These are phyloP conservation scores for Cryptosula pallasiana DNA, from an alignment of 2,888 invertebrate species.

Conservation along the genomic window DNA sequence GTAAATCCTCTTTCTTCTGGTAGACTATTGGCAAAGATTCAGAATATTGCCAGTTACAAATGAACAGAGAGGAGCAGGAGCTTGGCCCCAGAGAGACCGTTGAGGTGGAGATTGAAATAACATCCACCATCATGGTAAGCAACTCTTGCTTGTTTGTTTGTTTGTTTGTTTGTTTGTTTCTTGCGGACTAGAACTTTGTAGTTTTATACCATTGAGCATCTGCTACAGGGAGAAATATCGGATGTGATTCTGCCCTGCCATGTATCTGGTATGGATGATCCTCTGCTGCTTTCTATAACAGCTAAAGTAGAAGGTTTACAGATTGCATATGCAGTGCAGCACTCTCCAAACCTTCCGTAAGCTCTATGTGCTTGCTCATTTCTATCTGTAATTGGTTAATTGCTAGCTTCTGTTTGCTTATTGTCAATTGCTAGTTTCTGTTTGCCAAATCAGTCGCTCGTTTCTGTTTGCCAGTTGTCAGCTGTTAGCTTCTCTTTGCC, in stretches of 20 bases:
- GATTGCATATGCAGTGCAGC: constrained; percentile 30
- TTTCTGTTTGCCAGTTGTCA: no score
- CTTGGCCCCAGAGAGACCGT: constrained; percentile 38
- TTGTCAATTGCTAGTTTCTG: no score
- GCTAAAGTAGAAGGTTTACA: constrained; percentile 42
- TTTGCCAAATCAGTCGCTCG: no score
- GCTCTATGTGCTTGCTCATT: not conserved
- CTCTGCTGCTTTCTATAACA: constrained; percentile 39
- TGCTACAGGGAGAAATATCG: constrained; percentile 25
- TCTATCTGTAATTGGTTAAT: no score
- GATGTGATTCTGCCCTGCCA: constrained; percentile 37
- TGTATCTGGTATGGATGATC: constrained; percentile 42
- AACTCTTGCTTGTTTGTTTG: no score
- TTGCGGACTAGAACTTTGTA: no score
- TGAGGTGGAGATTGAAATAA: constrained; percentile 35
- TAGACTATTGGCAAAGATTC: constrained; percentile 4
- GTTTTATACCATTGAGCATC: no score
- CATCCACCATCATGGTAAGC: constrained; percentile 28
- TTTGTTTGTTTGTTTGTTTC: no score
- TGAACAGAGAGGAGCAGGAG: constrained; percentile 28
- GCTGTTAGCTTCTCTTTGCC: no score
- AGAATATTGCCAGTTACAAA: not conserved
- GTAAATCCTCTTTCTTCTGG: no score
- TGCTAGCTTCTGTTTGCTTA: no score
- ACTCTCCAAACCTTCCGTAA: constrained; percentile 9